These are phyloP conservation scores for Leucophenga maculata DNA, from an alignment of 2,888 invertebrate species.

Conservation along the genomic window DNA sequence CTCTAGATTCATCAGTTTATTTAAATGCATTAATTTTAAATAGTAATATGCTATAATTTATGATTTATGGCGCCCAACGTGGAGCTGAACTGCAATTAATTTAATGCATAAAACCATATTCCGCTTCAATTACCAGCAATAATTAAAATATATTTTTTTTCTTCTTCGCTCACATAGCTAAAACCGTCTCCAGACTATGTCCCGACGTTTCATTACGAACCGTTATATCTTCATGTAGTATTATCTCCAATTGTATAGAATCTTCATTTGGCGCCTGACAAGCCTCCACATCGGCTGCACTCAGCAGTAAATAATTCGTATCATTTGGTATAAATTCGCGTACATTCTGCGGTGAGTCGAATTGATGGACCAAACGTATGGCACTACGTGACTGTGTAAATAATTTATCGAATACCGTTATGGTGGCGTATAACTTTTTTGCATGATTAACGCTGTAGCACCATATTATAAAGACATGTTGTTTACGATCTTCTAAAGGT, in stretches of 20 bases:
- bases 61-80: too few species aligned
- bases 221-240: background rate
- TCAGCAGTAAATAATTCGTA: constrained; percentile 1
- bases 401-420: background rate
- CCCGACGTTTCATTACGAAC: too few species aligned
- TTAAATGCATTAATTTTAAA: too few species aligned
- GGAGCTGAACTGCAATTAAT: too few species aligned
- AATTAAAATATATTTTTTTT: too few species aligned
- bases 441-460: background rate
- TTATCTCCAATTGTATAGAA: background rate
- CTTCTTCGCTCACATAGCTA: too few species aligned
- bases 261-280: background rate
- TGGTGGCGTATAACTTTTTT: background rate
- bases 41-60: too few species aligned
- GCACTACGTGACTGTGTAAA: background rate
- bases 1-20: too few species aligned
- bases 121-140: too few species aligned
- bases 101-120: too few species aligned
- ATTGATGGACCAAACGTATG: background rate
- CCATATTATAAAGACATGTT: constrained; percentile 3
- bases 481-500: too few species aligned
- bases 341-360: background rate
- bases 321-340: background rate
- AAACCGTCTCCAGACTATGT: too few species aligned
- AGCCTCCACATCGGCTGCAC: background rate